Conservation (phyloP, 2,888 invertebrate genomes). For the Pherbina coryleti region DNA sequence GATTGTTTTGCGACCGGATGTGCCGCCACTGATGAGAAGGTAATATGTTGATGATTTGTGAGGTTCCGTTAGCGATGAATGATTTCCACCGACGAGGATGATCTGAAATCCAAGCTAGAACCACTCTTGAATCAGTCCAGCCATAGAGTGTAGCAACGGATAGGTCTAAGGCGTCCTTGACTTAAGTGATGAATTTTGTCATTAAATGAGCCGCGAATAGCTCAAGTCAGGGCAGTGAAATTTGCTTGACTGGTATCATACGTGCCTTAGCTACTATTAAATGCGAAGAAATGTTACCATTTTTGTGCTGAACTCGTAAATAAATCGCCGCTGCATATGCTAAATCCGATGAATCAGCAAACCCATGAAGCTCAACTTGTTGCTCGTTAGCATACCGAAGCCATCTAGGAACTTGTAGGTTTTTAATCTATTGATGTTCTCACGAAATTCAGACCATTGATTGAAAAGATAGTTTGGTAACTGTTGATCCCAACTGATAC, state of each 20-base stretch:
- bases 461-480: neutral
- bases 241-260: neutral
- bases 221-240: neutral
- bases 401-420: conserved; percentile 17
- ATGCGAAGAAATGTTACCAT: neutral
- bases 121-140: conserved; percentile 40
- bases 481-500: conserved; percentile 11
- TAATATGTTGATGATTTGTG: conserved; percentile 28
- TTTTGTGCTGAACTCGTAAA: neutral
- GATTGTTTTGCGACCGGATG: conserved; percentile 29
- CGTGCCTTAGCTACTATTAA: neutral
- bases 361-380: conserved; percentile 21
- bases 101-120: conserved; percentile 39
- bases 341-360: conserved; percentile 25
- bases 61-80: conserved; percentile 40
- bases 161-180: neutral
- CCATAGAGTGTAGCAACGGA: conserved; percentile 6
- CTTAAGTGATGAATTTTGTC: neutral
- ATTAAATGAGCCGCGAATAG: neutral
- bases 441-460: conserved; percentile 15
- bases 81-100: conserved; percentile 44
- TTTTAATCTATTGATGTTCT: neutral
- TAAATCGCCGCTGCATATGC: conserved; percentile 8
- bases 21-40: conserved; percentile 38
- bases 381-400: conserved; percentile 12